These are phyloP conservation scores for Chloroceryle amazona DNA, from an alignment of 2,797 vertebrate species.

Conservation along the genomic window DNA sequence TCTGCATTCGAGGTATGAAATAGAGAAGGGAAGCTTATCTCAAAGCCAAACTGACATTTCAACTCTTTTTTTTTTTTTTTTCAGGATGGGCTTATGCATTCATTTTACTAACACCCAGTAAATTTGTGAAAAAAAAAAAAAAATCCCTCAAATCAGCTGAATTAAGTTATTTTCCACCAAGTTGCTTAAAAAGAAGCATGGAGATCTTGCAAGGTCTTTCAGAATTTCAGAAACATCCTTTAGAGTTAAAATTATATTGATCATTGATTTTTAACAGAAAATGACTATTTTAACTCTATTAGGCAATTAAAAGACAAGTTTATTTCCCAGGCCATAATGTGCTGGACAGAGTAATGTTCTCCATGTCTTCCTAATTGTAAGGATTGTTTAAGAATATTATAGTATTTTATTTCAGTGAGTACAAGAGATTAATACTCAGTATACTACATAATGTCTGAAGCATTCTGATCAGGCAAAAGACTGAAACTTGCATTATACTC, in stretches of 20 bases:
- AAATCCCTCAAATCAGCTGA: neutral
- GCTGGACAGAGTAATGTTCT: neutral
- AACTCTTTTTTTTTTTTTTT: neutral
- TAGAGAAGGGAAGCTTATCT: neutral
- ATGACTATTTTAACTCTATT: neutral
- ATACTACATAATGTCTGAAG: neutral
- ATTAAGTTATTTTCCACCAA: neutral
- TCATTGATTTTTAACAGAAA: neutral
- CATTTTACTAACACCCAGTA: fast-evolving
- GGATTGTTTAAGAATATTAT: neutral
- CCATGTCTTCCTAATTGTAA: neutral
- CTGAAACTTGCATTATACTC: neutral
- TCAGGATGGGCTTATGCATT: neutral
- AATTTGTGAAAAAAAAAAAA: neutral
- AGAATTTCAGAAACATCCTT: neutral
- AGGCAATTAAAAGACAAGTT: neutral
- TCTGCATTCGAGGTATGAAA: neutral
- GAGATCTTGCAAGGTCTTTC: neutral
- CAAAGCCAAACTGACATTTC: neutral
- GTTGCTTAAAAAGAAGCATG: neutral
- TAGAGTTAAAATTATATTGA: neutral
- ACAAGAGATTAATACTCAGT: neutral
- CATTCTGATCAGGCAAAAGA: neutral
- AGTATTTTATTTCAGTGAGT: neutral
- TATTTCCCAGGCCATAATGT: neutral